phyloP scores from a whole-genome alignment of 2,888 invertebrate genomes.

The Drosophila suboccidentalis region DNA sequence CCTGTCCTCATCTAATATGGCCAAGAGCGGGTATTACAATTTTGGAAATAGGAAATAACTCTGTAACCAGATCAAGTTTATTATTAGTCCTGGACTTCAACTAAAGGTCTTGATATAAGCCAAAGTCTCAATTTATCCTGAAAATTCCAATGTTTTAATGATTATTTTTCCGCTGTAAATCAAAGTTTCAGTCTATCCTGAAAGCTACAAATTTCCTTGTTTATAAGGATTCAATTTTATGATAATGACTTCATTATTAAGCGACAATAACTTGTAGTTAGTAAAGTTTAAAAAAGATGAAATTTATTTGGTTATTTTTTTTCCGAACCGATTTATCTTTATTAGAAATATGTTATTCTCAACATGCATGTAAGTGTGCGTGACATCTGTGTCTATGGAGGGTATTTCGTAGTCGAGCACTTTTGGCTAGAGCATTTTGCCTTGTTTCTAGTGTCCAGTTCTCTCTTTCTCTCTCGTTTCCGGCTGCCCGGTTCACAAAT shows the following conservation, averaged over 20 bases:
- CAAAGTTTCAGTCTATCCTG: too few relatives aligned
- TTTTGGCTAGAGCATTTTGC: not conserved
- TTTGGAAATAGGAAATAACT: not conserved
- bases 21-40: not conserved
- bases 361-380: too few relatives aligned
- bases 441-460: constrained; percentile 4
- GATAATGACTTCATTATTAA: too few relatives aligned
- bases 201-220: too few relatives aligned
- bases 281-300: too few relatives aligned
- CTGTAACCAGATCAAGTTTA: not conserved
- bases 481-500: constrained; percentile 66
- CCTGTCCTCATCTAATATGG: not conserved
- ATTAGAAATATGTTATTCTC: too few relatives aligned
- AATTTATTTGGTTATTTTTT: too few relatives aligned
- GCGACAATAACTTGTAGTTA: too few relatives aligned
- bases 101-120: not conserved
- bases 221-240: too few relatives aligned
- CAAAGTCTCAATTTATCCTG: not conserved
- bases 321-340: too few relatives aligned
- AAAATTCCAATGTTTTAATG: not conserved
- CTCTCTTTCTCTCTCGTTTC: constrained; percentile 45
- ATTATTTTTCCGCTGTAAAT: too few relatives aligned
- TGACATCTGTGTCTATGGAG: not conserved
- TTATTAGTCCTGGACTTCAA: not conserved
- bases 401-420: not conserved